These are phyloP conservation scores for Indri indri DNA, from an alignment of 2,113 vertebrate genomes.

Conservation along the genomic window DNA sequence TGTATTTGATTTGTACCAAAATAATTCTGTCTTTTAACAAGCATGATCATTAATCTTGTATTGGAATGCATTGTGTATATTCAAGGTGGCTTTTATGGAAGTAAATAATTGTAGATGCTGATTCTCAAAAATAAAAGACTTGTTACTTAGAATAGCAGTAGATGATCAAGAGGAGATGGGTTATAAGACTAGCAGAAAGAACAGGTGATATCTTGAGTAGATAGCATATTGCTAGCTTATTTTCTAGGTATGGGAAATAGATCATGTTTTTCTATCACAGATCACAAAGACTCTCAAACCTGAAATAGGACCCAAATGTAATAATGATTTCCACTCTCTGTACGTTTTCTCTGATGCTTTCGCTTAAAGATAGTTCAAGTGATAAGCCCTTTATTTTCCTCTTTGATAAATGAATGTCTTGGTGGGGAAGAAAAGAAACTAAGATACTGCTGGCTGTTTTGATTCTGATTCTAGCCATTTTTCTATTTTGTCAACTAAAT, in stretches of 20 bases:
- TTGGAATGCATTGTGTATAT: not conserved
- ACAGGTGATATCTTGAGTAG: not conserved
- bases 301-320: not conserved
- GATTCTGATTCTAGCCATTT: not conserved
- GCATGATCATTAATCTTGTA: not conserved
- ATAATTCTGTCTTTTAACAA: not conserved
- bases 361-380: not conserved
- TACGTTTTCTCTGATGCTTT: not conserved
- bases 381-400: not conserved
- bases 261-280: not conserved
- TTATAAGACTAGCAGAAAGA: not conserved
- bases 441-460: not conserved
- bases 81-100: not conserved
- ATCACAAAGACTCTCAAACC: not conserved
- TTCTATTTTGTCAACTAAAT: not conserved
- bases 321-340: not conserved
- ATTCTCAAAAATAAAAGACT: not conserved
- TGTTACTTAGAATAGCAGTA: not conserved
- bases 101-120: not conserved
- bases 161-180: not conserved
- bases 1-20: not conserved
- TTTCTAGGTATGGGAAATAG: not conserved
- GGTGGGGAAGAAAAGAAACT: not conserved
- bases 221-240: not conserved
- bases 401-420: not conserved